A percentile compares a stretch with the other conserved stretches of the same genome.
Evolutionary conservation across 2,797 vertebrate genomes (phyloP).

Genomic region (Thaleichthys pacificus): DNA sequence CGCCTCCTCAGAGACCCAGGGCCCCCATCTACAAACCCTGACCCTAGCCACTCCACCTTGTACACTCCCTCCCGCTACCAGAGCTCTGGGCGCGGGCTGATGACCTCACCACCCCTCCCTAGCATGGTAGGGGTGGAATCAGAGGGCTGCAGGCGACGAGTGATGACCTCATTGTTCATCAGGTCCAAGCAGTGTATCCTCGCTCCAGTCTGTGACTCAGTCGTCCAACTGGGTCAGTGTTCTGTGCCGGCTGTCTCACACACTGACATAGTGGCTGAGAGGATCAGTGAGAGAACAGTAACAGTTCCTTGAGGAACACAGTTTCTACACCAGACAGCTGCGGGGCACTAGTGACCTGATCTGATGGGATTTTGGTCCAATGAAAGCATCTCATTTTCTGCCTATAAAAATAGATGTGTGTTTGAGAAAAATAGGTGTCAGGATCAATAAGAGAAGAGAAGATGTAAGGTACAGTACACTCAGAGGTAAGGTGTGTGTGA

Average conservation of each 20-base stretch:
- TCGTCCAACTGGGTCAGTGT: constrained; percentile 58
- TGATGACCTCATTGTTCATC: constrained; percentile 58
- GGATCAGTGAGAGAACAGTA: neutral
- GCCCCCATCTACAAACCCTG: constrained; percentile 20
- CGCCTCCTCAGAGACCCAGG: neutral
- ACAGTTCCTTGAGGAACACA: constrained; percentile 17
- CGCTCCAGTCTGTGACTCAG: constrained; percentile 46
- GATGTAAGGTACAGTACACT: neutral
- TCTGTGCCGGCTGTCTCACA: constrained; percentile 34
- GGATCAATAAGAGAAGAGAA: neutral
- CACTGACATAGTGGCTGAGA: constrained; percentile 38
- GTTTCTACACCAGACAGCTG: neutral
- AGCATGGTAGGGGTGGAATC: constrained; percentile 35
- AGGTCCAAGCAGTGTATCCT: constrained; percentile 46
- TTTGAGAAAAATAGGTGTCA: neutral
- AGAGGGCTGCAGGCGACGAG: constrained; percentile 51
- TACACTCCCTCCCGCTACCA: constrained; percentile 29
- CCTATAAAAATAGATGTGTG: neutral
- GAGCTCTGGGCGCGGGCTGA: constrained; percentile 24
- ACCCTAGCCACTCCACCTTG: constrained; percentile 21
- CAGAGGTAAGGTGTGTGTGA: no score
- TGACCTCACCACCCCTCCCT: constrained; percentile 31
- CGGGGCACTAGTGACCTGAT: no score
- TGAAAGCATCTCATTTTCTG: neutral
- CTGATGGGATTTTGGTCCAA: neutral